Conservation (phyloP, 2,797 vertebrate species). For the Myioborus miniatus region DNA sequence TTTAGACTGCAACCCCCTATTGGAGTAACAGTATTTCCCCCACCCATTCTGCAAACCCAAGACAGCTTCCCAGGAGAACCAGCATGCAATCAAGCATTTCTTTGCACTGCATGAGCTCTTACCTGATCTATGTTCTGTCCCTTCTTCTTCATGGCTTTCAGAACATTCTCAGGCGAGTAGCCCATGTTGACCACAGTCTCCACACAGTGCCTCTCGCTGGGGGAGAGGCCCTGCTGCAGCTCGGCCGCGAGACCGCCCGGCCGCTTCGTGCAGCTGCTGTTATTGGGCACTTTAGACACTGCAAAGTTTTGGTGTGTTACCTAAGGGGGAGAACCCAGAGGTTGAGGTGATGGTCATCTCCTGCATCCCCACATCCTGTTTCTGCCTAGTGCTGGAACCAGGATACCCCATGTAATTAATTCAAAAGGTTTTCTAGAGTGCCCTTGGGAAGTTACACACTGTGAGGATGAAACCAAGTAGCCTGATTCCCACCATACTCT, state of each 20-base stretch:
- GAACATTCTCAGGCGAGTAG: slow-evolving; percentile 90
- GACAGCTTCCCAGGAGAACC: neutral
- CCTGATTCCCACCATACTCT: neutral
- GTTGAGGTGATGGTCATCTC: neutral
- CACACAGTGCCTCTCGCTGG: slow-evolving; percentile 88
- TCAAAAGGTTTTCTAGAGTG: neutral
- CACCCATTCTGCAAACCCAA: neutral
- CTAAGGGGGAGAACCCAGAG: slow-evolving; percentile 42
- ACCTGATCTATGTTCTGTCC: slow-evolving; percentile 97
- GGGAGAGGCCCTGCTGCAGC: slow-evolving; percentile 83
- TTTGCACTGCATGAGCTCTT: neutral
- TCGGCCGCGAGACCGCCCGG: neutral
- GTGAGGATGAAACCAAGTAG: neutral
- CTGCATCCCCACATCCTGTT: neutral
- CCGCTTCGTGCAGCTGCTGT: slow-evolving; percentile 18
- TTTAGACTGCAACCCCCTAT: neutral
- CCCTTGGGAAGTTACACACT: neutral
- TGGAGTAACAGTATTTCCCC: neutral
- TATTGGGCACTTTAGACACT: slow-evolving; percentile 77
- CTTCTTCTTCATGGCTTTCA: slow-evolving; percentile 95
- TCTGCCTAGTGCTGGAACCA: neutral
- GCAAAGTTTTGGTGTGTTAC: slow-evolving; percentile 69
- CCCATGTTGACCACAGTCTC: slow-evolving; percentile 95
- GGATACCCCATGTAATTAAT: neutral
- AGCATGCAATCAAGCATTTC: neutral